Percentiles rank a stretch among this genome's conserved stretches.
These are phyloP conservation scores for Channa striata DNA, from an alignment of 2,797 vertebrate genomes.

Conservation along the genomic window DNA sequence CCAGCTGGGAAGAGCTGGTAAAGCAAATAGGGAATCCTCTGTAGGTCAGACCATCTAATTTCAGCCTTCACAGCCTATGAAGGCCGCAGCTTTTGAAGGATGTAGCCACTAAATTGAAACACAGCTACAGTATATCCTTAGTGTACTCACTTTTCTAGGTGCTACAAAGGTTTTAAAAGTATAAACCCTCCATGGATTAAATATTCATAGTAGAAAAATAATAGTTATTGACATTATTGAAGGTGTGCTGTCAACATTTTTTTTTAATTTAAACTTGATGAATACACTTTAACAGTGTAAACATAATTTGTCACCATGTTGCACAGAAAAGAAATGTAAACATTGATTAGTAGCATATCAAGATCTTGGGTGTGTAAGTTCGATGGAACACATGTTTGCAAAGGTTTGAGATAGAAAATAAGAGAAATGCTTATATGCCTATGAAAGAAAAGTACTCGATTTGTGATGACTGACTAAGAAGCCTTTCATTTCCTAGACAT, in stretches of 20 bases:
- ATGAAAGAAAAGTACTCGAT: background rate
- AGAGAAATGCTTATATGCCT: conserved; percentile 11
- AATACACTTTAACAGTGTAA: background rate
- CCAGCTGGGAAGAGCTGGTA: too few species aligned
- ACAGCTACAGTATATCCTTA: too few species aligned
- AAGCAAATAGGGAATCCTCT: too few species aligned
- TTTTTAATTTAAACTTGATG: background rate
- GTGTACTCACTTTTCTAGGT: too few species aligned
- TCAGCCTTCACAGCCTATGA: too few species aligned
- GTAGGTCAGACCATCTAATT: too few species aligned
- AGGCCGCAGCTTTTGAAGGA: too few species aligned
- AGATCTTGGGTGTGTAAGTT: background rate
- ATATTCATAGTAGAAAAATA: too few species aligned
- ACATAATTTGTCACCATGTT: background rate
- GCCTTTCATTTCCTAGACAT: background rate
- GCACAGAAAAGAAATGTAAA: conserved; percentile 33
- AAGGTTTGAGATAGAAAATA: conserved; percentile 2
- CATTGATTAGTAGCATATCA: conserved; percentile 7
- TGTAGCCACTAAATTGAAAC: too few species aligned
- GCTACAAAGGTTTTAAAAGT: too few species aligned
- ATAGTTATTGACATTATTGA: background rate
- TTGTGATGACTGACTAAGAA: background rate
- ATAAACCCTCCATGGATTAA: too few species aligned
- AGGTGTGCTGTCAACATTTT: background rate
- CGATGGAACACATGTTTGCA: conserved; percentile 17